These are phyloP conservation scores for Coelopa pilipes DNA, from an alignment of 2,888 invertebrate genomes.

Conservation along the genomic window DNA sequence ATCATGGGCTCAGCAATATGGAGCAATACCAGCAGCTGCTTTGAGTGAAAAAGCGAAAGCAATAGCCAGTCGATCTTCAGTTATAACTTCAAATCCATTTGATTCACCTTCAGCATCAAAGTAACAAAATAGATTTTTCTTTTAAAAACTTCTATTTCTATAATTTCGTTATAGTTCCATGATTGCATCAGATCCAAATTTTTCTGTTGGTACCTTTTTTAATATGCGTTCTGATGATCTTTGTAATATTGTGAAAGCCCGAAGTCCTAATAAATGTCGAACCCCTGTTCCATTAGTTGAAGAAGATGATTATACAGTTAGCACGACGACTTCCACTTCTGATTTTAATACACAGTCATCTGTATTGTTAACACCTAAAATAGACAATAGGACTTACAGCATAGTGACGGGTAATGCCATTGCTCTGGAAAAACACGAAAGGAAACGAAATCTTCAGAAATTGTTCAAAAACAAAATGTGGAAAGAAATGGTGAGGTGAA, in stretches of 20 bases:
- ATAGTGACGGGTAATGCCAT: not conserved
- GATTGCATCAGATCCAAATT: slow-evolving; percentile 56
- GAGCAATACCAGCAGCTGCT: slow-evolving; percentile 59
- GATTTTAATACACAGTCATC: slow-evolving; percentile 25
- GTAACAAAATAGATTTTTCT: slow-evolving; percentile 43
- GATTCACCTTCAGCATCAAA: slow-evolving; percentile 48
- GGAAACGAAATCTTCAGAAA: slow-evolving; percentile 37
- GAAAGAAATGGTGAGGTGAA: not conserved
- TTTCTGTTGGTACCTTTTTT: slow-evolving; percentile 63
- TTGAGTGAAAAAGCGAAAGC: slow-evolving; percentile 55
- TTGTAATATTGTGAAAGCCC: slow-evolving; percentile 52
- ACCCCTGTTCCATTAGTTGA: slow-evolving; percentile 50
- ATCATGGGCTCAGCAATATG: slow-evolving; percentile 63
- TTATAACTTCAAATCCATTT: slow-evolving; percentile 42
- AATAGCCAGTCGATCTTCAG: slow-evolving; percentile 38
- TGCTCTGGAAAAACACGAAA: slow-evolving; percentile 48
- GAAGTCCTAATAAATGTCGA: slow-evolving; percentile 51
- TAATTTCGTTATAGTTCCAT: slow-evolving; percentile 50
- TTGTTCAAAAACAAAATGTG: not conserved
- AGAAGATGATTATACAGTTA: slow-evolving; percentile 36
- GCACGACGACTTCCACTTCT: slow-evolving; percentile 27
- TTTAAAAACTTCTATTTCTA: not conserved
- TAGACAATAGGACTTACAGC: slow-evolving; percentile 58
- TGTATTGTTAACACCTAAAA: slow-evolving; percentile 51
- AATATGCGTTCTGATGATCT: slow-evolving; percentile 61